Base-by-base conservation (phyloP, 2,797 vertebrate species). In the Heliangelus exortis region DNA sequence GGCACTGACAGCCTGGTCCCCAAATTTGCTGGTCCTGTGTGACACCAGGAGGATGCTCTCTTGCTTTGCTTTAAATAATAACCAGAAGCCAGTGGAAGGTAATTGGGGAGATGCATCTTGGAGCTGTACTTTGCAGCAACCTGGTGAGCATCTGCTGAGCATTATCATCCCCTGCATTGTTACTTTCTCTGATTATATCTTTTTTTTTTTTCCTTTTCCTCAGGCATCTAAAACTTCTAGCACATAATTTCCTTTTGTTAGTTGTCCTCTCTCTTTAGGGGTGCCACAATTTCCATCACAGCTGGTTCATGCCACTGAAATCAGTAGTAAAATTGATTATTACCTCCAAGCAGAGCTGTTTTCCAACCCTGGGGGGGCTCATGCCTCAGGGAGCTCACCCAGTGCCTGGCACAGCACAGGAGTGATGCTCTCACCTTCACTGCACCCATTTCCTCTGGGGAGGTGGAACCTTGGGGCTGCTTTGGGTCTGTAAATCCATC, bases 261-360 rank as follows among this genome's bases (percentile, higher is more conserved):
- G 78, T 11, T 58, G 61, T 84, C 77, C 65, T 73, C 71, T 71
- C 50, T 83, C 90, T 81, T 89, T 41, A 82, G 65, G 16, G 1
- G 73, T 2, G 2, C 72, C 57, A 89, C 91, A 85, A 47, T 87
- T 80, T 92, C 91, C 77, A 90, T 96, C 95, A 95, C 55, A 69
- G 89, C 75, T 84, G 62, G 41, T 88, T 86, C 22, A 29, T 84
- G 85, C 89, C 68, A 16, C 94, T 91, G 84, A 92, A 95, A 92
- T 59, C 43, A 9, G 81, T 41, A 94, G 81, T 92, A 87, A 92
- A 94, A 95, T 89, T 86, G 92, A 93, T 90, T 85, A 79, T 92
- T 83, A 45, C 89, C 90, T 95, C 79, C 63, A 77, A 89, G 71
- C 79, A 48, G 68, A 77, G 79, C 85, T 94, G 51, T 47, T 47